phyloP scores from a whole-genome alignment of 1,140 invertebrate species.

The Macrosteles quadrilineatus region DNA sequence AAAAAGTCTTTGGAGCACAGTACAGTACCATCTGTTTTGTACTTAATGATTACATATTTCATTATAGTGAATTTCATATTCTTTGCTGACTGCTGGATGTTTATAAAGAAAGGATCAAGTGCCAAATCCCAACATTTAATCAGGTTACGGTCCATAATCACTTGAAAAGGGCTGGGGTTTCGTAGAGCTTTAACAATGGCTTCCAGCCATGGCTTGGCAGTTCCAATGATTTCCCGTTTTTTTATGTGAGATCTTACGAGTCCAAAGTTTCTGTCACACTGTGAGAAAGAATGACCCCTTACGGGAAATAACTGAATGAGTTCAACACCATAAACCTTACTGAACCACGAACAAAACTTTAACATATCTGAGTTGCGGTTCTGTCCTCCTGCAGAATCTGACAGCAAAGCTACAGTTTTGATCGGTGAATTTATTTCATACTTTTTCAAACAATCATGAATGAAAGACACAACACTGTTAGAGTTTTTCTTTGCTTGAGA shows the following conservation, averaged over 20 bases:
- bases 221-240: constrained; percentile 24
- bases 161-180: too few species aligned
- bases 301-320: constrained; percentile 28
- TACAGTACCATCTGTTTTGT: too few species aligned
- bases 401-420: neutral
- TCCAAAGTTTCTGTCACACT: constrained; percentile 34
- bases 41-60: neutral
- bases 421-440: neutral
- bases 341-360: neutral
- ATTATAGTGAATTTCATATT: neutral
- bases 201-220: neutral
- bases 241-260: constrained; percentile 28
- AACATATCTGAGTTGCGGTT: neutral
- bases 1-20: too few species aligned
- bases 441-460: neutral
- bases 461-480: neutral
- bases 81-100: neutral
- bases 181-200: too few species aligned
- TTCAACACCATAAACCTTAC: neutral
- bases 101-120: too few species aligned
- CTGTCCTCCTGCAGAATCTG: neutral
- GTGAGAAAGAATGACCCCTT: constrained; percentile 29
- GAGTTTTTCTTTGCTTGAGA: neutral
- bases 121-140: too few species aligned
- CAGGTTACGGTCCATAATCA: too few species aligned